Evolutionary conservation across 2,888 invertebrate species (phyloP).

Genomic region (Patella depressa): DNA sequence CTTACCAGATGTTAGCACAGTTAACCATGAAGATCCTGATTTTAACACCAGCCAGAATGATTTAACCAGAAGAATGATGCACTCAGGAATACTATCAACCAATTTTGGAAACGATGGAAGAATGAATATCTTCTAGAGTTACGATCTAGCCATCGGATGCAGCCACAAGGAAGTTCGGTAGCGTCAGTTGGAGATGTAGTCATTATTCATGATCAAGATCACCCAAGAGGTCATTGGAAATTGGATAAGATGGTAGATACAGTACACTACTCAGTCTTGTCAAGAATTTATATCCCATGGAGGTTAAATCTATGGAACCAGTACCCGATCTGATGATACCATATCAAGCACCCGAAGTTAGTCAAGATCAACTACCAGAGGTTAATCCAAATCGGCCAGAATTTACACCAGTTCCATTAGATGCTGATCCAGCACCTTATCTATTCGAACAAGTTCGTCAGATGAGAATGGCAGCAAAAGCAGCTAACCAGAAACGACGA

Average conservation of each 20-base stretch:
- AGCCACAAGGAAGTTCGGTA: background rate
- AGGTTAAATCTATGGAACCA: too few species aligned
- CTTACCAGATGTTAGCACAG: background rate
- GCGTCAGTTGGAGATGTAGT: background rate
- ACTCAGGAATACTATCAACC: background rate
- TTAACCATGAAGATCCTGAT: background rate
- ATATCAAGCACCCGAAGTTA: too few species aligned
- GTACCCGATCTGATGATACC: too few species aligned
- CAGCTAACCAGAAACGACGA: too few species aligned
- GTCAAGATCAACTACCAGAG: too few species aligned
- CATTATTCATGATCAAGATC: background rate
- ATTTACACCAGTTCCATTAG: too few species aligned
- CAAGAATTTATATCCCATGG: background rate
- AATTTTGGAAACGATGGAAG: slow-evolving; percentile 2
- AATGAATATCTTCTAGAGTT: background rate
- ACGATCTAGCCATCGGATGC: background rate
- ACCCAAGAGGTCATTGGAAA: background rate
- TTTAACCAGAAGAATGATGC: background rate
- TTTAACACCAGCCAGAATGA: background rate
- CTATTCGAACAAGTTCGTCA: too few species aligned
- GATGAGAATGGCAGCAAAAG: too few species aligned
- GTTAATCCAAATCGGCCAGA: too few species aligned
- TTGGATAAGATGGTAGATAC: background rate
- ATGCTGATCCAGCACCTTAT: too few species aligned
- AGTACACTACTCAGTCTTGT: background rate